These are phyloP conservation scores for Nemoura dubitans DNA, from an alignment of 2,888 invertebrate genomes.

Conservation along the genomic window DNA sequence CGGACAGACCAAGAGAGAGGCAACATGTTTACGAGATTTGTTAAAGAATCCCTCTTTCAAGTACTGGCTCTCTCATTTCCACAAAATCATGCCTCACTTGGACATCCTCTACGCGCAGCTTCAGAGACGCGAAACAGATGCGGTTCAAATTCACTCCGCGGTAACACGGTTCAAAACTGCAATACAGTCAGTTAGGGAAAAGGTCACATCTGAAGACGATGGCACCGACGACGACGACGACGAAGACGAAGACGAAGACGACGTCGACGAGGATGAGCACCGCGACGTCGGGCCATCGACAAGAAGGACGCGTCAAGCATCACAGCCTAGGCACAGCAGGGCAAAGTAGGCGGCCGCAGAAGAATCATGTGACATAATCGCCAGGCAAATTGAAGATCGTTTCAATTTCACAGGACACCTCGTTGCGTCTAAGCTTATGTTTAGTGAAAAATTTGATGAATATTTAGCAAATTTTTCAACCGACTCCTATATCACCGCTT, in stretches of 20 bases:
- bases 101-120: constrained; percentile 53
- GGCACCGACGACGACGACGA: constrained; percentile 42
- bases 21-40: not conserved
- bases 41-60: constrained; percentile 48
- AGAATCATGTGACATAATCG: constrained; percentile 54
- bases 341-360: constrained; percentile 48
- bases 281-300: not conserved
- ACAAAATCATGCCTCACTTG: constrained; percentile 53
- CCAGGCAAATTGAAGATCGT: constrained; percentile 52
- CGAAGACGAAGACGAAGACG: not conserved
- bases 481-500: too few relatives aligned
- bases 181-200: constrained; percentile 44
- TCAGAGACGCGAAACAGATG: constrained; percentile 46
- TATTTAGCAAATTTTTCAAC: constrained; percentile 44
- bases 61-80: constrained; percentile 55
- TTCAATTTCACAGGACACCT: constrained; percentile 54
- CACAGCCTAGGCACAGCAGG: constrained; percentile 18
- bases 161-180: constrained; percentile 48
- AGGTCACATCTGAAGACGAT: not conserved
- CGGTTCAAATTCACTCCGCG: constrained; percentile 41
- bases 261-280: not conserved
- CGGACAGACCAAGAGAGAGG: constrained; percentile 40
- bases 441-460: constrained; percentile 52
- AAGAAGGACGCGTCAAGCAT: not conserved
- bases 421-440: constrained; percentile 53